A percentile compares a stretch with the other conserved stretches of the same genome.
These are phyloP conservation scores for Tetragnatha montana DNA, from an alignment of 2,888 invertebrate species.

Conservation along the genomic window DNA sequence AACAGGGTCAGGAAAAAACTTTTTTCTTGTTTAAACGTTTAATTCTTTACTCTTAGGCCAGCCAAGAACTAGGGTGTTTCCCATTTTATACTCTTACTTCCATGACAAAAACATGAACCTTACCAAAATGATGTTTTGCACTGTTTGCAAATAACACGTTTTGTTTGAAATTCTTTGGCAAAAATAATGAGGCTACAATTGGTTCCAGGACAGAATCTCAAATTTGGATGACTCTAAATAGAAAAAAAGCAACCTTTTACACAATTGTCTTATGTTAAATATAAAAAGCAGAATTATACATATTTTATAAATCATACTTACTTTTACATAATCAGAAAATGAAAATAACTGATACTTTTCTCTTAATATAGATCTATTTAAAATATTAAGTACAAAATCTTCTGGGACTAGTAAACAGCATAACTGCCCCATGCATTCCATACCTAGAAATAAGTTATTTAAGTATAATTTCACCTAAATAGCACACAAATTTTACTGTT, in stretches of 20 bases:
- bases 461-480: too few species aligned
- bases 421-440: constrained; percentile 97
- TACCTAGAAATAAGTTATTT: constrained; percentile 80
- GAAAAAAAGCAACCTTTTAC: background rate
- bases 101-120: constrained; percentile 40
- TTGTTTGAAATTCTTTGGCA: constrained; percentile 87
- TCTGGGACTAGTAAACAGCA: constrained; percentile 97
- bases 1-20: too few species aligned
- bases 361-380: constrained; percentile 86
- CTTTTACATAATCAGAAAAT: constrained; percentile 95
- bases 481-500: too few species aligned
- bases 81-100: too few species aligned
- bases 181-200: constrained; percentile 93
- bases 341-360: constrained; percentile 95
- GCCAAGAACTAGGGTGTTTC: too few species aligned
- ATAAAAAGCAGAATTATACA: background rate
- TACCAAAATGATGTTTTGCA: constrained; percentile 95
- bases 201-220: constrained; percentile 94
- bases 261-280: background rate
- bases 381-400: constrained; percentile 92
- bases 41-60: too few species aligned
- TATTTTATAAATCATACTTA: constrained; percentile 37
- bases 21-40: too few species aligned
- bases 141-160: constrained; percentile 89
- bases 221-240: constrained; percentile 76